Evolutionary conservation across 2,797 vertebrate species (phyloP), one percentile per base, ranked within the genome.

Genomic region (Schizopygopsis malacanthus): DNA sequence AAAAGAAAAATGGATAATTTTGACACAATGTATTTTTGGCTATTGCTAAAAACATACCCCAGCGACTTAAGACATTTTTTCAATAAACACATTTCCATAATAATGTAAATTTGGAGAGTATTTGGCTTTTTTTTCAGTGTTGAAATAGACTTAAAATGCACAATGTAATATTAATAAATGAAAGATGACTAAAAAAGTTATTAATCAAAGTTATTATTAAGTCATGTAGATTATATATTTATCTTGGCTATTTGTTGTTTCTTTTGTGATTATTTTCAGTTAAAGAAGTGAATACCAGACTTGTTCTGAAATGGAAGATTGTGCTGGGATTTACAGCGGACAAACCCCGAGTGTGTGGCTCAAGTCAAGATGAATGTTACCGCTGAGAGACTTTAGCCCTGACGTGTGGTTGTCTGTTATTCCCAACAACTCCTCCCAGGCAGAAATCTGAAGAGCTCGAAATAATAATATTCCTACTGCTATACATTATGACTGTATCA

Each of bases 351-450:
- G 67, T 37, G 20, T 79, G 83, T 56, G 85, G 84, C 73, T 81
- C 80, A 88, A 80, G 69, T 37, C 25, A 37, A 75, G 86, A 90
- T 92, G 88, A 89, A 89, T 61, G 63, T 61, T 73, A 59, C 39
- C 87, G 83, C 79, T 65, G 81, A 86, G 76, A 75, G 50, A 80
- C 79, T 70, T 88, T 77, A 87, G 71, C 56, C n/a, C 56, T 82
- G 85, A 75, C 50, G 20, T 84, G 79, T 76, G 88, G 81, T 86
- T 82, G 83, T 81, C 63, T 87, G 72, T 79, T 76, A 47, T 81
- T 81, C 63, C 47, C 75, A 89, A 79, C 84, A 70, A 79, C 83
- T 75, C 67, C 78, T 72, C 37, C 45, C 16, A 0, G 39, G 22
- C 77, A 83, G 79, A 87, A 87, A 88, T 71, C 7, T 80, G 43